Conservation (phyloP, 2,888 invertebrate genomes). For the Nemotelus pantherinus region DNA sequence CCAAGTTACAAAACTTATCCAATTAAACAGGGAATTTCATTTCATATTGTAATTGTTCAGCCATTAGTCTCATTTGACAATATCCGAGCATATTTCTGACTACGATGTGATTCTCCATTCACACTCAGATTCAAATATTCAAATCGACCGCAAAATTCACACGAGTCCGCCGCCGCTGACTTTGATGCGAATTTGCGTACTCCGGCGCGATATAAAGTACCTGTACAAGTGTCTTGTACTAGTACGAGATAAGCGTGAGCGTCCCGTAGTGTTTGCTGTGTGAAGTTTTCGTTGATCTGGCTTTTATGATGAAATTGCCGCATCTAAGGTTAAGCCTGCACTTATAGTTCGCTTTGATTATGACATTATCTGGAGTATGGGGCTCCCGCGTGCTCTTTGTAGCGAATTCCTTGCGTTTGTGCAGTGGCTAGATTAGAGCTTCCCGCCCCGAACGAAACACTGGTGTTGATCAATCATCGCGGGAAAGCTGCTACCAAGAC, state of each 20-base stretch:
- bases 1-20: background rate
- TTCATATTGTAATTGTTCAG: constrained; percentile 5
- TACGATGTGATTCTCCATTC: background rate
- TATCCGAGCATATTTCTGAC: background rate
- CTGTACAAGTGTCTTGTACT: background rate
- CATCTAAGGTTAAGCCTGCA: constrained; percentile 4
- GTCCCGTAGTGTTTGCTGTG: background rate
- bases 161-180: background rate
- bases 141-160: constrained; percentile 18
- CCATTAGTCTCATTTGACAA: constrained; percentile 21
- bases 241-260: background rate
- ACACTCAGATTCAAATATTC: background rate
- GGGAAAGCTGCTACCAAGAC: background rate
- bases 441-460: background rate
- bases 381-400: background rate
- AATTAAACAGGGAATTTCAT: constrained; percentile 12
- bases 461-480: constrained; percentile 5
- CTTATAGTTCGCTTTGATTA: constrained; percentile 7
- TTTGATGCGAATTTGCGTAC: background rate
- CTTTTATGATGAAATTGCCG: background rate
- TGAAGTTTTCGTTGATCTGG: constrained; percentile 3
- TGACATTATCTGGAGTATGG: constrained; percentile 1
- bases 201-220: background rate
- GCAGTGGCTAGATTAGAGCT: background rate
- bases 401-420: no score